Conservation (phyloP, 2,113 vertebrate species). For the Takifugu bimaculatus region DNA sequence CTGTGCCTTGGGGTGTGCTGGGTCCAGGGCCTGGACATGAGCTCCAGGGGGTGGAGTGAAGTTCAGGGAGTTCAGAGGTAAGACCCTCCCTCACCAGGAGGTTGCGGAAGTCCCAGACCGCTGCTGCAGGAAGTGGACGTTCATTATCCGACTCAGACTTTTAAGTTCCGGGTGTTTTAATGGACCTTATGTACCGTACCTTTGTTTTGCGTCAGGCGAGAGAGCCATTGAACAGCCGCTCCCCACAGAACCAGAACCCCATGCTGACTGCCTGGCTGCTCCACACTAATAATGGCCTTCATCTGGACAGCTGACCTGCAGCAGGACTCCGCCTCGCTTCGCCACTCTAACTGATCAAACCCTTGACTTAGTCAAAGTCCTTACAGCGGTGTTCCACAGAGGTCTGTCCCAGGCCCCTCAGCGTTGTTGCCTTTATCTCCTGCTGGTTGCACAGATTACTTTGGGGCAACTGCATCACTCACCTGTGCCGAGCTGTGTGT, state of each 20-base stretch:
- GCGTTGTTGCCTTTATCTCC: not conserved
- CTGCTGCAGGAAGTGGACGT: constrained; percentile 55
- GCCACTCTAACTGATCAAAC: constrained; percentile 53
- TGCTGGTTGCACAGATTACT: not conserved
- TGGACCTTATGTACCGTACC: constrained; percentile 60
- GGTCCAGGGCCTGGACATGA: constrained; percentile 76
- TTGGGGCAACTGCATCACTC: not conserved
- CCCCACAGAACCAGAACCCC: constrained; percentile 86
- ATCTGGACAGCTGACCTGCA: constrained; percentile 77
- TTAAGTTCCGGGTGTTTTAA: not conserved
- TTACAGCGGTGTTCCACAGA: no score
- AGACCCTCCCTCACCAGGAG: constrained; percentile 79
- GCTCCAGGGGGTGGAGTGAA: constrained; percentile 92
- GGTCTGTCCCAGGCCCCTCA: no score
- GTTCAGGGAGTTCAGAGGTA: constrained; percentile 76
- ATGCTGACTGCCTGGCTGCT: constrained; percentile 77
- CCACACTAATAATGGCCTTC: constrained; percentile 82
- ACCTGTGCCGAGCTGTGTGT: constrained; percentile 77
- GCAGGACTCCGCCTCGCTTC: constrained; percentile 73
- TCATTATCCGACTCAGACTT: no score
- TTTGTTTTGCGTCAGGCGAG: constrained; percentile 78
- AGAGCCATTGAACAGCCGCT: constrained; percentile 76
- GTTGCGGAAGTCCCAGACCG: constrained; percentile 86
- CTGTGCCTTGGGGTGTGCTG: constrained; percentile 69
- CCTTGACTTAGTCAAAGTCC: not conserved